Evolutionary conservation across 2,888 invertebrate genomes (phyloP).

Genomic region (Gandaritis pyraliata): DNA sequence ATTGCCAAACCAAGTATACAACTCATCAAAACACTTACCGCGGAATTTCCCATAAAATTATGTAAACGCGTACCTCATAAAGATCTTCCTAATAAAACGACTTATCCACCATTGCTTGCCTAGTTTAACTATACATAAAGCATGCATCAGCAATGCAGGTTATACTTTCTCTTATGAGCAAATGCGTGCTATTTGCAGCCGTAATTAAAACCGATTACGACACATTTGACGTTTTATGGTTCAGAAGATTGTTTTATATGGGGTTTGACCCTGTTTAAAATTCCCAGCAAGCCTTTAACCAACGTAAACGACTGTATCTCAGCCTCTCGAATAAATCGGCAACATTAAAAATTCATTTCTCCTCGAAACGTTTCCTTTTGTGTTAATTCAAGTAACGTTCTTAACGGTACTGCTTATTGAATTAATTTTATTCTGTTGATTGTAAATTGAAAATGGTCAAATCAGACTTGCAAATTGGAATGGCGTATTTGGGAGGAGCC

Average conservation of each 20-base stretch:
- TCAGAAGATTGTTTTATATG: background rate
- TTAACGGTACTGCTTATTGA: constrained; percentile 64
- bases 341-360: constrained; percentile 61
- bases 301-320: constrained; percentile 31
- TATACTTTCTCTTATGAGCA: too few species aligned
- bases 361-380: constrained; percentile 52
- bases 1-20: constrained; percentile 9
- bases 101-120: constrained; percentile 20
- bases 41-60: constrained; percentile 27
- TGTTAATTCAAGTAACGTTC: constrained; percentile 63
- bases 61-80: constrained; percentile 26
- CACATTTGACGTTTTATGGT: too few species aligned
- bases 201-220: too few species aligned
- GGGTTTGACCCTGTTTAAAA: constrained; percentile 18
- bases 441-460: constrained; percentile 74
- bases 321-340: constrained; percentile 42
- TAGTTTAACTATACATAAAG: background rate
- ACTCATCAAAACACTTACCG: constrained; percentile 16
- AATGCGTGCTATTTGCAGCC: too few species aligned
- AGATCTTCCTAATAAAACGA: constrained; percentile 22
- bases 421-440: constrained; percentile 79
- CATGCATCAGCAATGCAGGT: background rate
- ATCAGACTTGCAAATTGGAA: constrained; percentile 73
- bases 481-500: constrained; percentile 35
- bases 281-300: constrained; percentile 30